A percentile compares a stretch with the other conserved stretches of the same genome.
These are phyloP conservation scores for Drosophila dunni DNA, from an alignment of 1,140 invertebrate species.

Conservation along the genomic window DNA sequence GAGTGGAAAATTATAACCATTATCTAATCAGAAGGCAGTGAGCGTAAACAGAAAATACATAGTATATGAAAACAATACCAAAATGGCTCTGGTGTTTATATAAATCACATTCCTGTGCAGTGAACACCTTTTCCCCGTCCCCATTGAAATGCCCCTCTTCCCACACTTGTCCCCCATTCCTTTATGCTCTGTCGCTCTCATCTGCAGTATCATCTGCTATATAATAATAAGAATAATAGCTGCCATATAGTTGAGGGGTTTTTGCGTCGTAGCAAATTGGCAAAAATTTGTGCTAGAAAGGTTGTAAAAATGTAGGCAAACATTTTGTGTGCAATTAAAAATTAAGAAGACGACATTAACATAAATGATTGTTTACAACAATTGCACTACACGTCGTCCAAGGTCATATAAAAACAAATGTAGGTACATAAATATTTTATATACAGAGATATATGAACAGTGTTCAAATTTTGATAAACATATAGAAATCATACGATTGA, in stretches of 20 bases:
- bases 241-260: constrained; percentile 37
- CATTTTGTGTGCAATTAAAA: constrained; percentile 36
- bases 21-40: constrained; percentile 22
- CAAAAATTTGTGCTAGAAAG: constrained; percentile 9
- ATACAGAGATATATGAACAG: not conserved
- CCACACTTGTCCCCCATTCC: not conserved
- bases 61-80: constrained; percentile 36
- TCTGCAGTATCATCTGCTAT: constrained; percentile 33
- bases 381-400: constrained; percentile 26
- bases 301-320: constrained; percentile 28
- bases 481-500: constrained; percentile 7
- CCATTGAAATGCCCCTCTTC: not conserved
- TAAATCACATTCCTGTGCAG: constrained; percentile 5
- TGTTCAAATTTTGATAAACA: too few relatives aligned
- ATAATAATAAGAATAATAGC: constrained; percentile 43
- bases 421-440: not conserved
- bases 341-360: constrained; percentile 24
- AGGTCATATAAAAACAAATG: constrained; percentile 20
- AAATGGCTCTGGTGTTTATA: constrained; percentile 21
- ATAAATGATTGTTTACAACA: constrained; percentile 40
- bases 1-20: constrained; percentile 17
- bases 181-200: constrained; percentile 24
- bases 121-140: not conserved
- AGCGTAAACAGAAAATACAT: not conserved
- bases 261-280: constrained; percentile 40